These are phyloP conservation scores for Rhagoletis zephyria DNA, from an alignment of 1,140 invertebrate genomes.

Conservation along the genomic window DNA sequence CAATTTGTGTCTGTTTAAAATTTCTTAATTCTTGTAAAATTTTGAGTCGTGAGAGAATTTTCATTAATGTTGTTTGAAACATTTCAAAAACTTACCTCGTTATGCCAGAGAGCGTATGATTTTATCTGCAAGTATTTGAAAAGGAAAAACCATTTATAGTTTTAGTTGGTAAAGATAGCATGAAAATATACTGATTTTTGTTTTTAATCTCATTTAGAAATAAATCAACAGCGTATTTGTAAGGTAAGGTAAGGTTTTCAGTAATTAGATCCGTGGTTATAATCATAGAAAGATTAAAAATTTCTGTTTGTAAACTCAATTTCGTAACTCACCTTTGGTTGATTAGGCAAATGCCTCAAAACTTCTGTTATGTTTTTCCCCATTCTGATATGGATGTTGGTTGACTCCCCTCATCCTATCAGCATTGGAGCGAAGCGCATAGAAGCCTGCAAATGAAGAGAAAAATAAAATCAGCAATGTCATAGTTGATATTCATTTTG, in stretches of 20 bases:
- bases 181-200: not conserved
- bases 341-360: not conserved
- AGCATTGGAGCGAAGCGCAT: not conserved
- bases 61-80: not conserved
- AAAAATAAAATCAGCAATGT: not conserved
- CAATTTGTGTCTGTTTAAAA: not conserved
- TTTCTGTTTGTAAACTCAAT: not conserved
- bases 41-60: not conserved
- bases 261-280: constrained; percentile 54
- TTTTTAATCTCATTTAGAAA: constrained; percentile 45
- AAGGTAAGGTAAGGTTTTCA: constrained; percentile 46
- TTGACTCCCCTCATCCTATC: not conserved
- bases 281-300: constrained; percentile 47
- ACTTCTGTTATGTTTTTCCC: not conserved
- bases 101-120: not conserved
- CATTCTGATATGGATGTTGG: not conserved
- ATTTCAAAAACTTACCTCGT: constrained; percentile 13
- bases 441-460: not conserved
- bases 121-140: constrained; percentile 11
- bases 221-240: constrained; percentile 16
- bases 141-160: not conserved
- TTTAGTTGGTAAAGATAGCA: not conserved
- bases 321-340: not conserved
- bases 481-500: no score
- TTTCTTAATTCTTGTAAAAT: not conserved